Base-by-base conservation (phyloP, 2,888 invertebrate species). In the Gibbula magus region DNA sequence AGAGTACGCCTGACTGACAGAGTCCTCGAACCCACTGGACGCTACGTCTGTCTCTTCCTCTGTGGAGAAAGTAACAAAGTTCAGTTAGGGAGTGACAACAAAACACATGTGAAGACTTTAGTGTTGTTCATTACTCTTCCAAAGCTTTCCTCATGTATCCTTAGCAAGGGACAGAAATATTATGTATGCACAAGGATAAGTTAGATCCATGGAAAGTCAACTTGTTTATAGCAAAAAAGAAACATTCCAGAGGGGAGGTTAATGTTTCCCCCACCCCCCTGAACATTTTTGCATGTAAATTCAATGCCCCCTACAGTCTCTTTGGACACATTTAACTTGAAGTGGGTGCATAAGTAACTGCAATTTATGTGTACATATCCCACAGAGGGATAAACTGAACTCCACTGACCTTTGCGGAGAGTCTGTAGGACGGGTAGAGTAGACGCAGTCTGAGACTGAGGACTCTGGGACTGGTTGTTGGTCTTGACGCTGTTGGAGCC, bases 21-120 rank as follows among this genome's bases (percentile, higher is more conserved):
- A 89, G 82, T 91, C 91, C 79, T 89, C 91, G 88, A 91, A 91
- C 4, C 90, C 91, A 86, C 91, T 91, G 16, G 91, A 91, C 0
- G 89, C 89, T 77, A 89, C 89, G 70, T 90, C 90, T 4, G 87
- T 85, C 77, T 90, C 89, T 7, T 88, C 82, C 22, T 81, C 84
- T 81, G 79, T 20, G 35, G 8, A 77, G 20, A 54, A 35, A 18
- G 18, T 32, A 2, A 20, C 16, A 39, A 52, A 45, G 32, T 7
- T n/a, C 10, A 20, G 10, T 4, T 54, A n/a, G 3, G 13, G 8
- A 22, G 3, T 18, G 20, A 35, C 25, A 75, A 13, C 13, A 22
- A 2, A 18, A 52, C 4, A 52, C 2, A 8, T 20, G 18, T 20
- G 18, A 75, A 13, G 3, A 32, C 7, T 39, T 16, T 52, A 52